Conservation (phyloP, 2,113 vertebrate genomes). For the Apodemus speciosus region DNA sequence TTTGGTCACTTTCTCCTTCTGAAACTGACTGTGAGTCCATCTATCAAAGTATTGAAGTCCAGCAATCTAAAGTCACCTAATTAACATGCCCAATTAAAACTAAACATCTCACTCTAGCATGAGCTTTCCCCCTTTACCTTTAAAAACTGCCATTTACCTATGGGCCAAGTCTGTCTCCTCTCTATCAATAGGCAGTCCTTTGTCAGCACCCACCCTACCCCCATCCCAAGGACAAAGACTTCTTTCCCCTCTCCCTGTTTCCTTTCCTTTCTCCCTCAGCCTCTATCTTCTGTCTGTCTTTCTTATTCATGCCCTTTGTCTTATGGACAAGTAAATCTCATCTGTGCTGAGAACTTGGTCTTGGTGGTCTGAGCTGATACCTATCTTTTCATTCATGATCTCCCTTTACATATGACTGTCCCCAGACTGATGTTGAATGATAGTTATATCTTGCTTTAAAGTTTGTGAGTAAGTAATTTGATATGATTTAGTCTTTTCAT, state of each 20-base stretch:
- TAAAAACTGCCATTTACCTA: not conserved
- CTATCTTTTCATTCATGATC: not conserved
- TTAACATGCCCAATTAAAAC: no score
- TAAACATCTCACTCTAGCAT: not conserved
- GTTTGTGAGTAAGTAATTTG: not conserved
- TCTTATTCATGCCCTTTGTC: not conserved
- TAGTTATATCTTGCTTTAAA: not conserved
- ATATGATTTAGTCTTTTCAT: not conserved
- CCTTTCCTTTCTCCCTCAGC: not conserved
- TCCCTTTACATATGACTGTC: not conserved
- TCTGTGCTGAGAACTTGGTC: not conserved
- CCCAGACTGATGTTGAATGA: not conserved
- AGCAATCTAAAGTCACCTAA: no score
- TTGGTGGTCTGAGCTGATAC: not conserved
- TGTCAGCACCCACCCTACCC: not conserved
- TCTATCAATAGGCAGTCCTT: not conserved
- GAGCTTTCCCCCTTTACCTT: not conserved
- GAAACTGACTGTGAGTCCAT: not conserved
- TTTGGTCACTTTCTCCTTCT: not conserved
- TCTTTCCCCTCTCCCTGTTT: not conserved
- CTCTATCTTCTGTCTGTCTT: not conserved
- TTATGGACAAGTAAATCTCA: not conserved
- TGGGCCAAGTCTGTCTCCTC: not conserved
- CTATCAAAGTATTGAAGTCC: no score
- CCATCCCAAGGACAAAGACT: not conserved